phyloP scores from a whole-genome alignment of 2,888 invertebrate species.

The Ischnura elegans region DNA sequence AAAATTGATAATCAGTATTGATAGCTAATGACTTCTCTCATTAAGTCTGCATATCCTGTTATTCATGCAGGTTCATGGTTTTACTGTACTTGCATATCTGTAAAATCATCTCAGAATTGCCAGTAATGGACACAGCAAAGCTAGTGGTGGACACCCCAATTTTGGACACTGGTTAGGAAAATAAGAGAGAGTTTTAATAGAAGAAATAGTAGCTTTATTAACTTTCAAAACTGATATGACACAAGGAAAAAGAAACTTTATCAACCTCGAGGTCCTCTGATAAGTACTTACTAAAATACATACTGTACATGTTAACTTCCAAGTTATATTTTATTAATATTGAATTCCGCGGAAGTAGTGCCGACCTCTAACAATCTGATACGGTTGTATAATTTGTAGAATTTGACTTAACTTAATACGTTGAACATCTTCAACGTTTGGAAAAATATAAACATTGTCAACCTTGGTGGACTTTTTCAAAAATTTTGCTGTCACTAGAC shows the following conservation, averaged over 20 bases:
- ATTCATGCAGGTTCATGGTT: background rate
- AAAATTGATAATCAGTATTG: background rate
- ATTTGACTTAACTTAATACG: background rate
- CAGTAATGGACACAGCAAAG: background rate
- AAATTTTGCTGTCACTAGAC: background rate
- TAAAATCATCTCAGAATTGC: conserved; percentile 1
- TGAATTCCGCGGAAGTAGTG: background rate
- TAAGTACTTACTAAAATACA: background rate
- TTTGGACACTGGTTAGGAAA: background rate
- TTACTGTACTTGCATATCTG: background rate
- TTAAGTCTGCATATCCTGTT: background rate
- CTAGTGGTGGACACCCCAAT: conserved; percentile 10
- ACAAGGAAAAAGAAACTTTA: background rate
- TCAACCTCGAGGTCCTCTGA: background rate
- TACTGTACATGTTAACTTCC: background rate
- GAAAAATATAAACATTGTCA: conserved; percentile 1
- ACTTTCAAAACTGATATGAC: background rate
- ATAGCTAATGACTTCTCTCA: background rate
- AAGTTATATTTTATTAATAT: background rate
- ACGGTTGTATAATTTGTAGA: background rate
- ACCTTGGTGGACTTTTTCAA: conserved; percentile 10
- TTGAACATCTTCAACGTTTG: conserved; percentile 17
- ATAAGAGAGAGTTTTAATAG: background rate
- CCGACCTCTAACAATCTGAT: background rate
- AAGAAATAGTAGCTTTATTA: background rate